These are phyloP conservation scores for Oreotragus oreotragus DNA, from an alignment of 2,113 vertebrate species.

Conservation along the genomic window DNA sequence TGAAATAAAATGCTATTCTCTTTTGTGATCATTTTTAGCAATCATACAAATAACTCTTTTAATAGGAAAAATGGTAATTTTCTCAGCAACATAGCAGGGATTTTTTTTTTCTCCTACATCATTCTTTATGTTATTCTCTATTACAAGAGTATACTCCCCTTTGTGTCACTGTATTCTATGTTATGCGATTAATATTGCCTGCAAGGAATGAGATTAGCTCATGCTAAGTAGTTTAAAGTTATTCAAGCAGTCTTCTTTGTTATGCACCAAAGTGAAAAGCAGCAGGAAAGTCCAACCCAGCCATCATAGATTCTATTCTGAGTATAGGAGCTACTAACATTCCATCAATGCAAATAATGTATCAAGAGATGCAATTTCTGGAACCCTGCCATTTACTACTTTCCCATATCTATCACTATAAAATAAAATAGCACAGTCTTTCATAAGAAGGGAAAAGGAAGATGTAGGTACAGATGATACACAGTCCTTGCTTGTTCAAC, in stretches of 20 bases:
- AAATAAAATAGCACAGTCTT: neutral
- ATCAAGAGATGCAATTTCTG: neutral
- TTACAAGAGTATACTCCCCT: neutral
- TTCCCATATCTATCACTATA: neutral
- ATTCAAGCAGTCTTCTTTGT: slow-evolving; percentile 7
- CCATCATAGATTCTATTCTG: neutral
- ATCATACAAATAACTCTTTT: neutral
- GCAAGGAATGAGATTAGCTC: neutral
- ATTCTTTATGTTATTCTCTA: neutral
- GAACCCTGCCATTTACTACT: neutral
- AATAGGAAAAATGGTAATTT: neutral
- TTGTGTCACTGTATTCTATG: neutral
- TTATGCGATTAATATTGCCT: neutral
- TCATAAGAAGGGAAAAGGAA: neutral
- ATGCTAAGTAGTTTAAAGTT: neutral
- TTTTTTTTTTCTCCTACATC: neutral
- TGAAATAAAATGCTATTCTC: neutral
- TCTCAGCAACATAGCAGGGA: neutral
- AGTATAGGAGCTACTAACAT: neutral
- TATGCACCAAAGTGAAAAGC: neutral
- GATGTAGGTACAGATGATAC: neutral
- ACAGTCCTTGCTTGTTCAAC: neutral
- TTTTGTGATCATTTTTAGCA: neutral
- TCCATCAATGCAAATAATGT: neutral
- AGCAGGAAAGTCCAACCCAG: neutral